A percentile compares a stretch with the other conserved stretches of the same genome.
Evolutionary conservation across 2,888 invertebrate species (phyloP).

Genomic region (Drosophila barbarae): DNA sequence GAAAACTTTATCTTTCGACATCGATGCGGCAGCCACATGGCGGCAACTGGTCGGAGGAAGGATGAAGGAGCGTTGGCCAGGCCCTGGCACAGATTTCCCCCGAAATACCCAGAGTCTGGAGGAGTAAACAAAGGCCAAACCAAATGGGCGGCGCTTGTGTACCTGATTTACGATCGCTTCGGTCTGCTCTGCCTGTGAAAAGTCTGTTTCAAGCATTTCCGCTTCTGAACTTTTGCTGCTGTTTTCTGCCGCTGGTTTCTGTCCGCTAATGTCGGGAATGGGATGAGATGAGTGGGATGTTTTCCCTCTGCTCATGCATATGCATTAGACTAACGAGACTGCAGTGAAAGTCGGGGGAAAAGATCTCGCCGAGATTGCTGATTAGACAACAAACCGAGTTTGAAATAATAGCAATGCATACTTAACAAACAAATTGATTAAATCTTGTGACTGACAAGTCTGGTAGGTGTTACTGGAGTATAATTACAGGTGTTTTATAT

Average conservation of each 20-base stretch:
- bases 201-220: constrained; percentile 53
- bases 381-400: constrained; percentile 37
- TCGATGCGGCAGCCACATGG: constrained; percentile 34
- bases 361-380: constrained; percentile 42
- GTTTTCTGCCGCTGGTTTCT: constrained; percentile 8
- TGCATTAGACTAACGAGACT: constrained; percentile 37
- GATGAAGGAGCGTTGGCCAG: constrained; percentile 36
- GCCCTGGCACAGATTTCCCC: constrained; percentile 21
- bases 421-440: constrained; percentile 7
- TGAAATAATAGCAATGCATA: constrained; percentile 20
- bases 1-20: constrained; percentile 42
- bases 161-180: constrained; percentile 60
- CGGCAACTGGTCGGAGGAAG: constrained; percentile 33
- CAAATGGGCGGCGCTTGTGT: constrained; percentile 58
- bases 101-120: constrained; percentile 10
- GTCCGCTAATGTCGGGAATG: constrained; percentile 15
- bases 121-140: constrained; percentile 36
- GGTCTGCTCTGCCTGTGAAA: constrained; percentile 41
- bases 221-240: constrained; percentile 39
- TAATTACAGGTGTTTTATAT: neutral
- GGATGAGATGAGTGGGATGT: constrained; percentile 11
- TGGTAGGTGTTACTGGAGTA: neutral
- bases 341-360: constrained; percentile 36
- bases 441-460: neutral
- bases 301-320: constrained; percentile 38